Conservation (phyloP, 2,797 vertebrate species). For the Peromyscus aztecus region DNA sequence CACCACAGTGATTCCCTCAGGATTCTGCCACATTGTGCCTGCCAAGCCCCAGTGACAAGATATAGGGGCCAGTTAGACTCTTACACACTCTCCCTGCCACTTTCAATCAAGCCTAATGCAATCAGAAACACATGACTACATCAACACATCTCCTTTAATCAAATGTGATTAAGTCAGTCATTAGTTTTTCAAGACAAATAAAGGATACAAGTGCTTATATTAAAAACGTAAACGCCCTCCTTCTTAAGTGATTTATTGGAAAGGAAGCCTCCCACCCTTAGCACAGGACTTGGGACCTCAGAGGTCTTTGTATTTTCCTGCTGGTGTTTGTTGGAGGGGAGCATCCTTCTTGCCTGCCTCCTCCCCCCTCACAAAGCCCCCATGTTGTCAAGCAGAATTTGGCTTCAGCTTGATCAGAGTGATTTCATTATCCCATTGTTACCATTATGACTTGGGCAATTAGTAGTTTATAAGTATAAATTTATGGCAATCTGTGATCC, state of each 20-base stretch:
- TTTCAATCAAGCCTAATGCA: constrained; percentile 98
- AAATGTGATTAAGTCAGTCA: constrained; percentile 99
- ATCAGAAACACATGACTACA: constrained; percentile 99
- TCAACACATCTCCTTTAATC: constrained; percentile 96
- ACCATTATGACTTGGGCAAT: constrained; percentile 93
- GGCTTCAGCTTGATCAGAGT: constrained; percentile 92
- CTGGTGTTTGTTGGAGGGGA: constrained; percentile 92
- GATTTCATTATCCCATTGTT: constrained; percentile 92
- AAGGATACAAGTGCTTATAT: constrained; percentile 98
- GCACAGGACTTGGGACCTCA: constrained; percentile 90
- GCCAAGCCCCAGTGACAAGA: constrained; percentile 95
- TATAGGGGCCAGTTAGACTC: constrained; percentile 96
- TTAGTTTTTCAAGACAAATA: constrained; percentile 99
- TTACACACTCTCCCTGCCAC: constrained; percentile 99
- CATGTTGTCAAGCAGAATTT: constrained; percentile 92
- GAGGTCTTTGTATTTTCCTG: constrained; percentile 87
- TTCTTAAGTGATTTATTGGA: constrained; percentile 93
- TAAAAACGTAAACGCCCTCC: constrained; percentile 98
- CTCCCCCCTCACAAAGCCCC: constrained; percentile 86
- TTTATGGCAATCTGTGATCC: constrained; percentile 92
- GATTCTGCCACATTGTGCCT: constrained; percentile 91
- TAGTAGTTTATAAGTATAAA: constrained; percentile 93
- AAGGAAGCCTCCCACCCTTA: constrained; percentile 85
- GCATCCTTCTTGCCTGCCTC: constrained; percentile 84
- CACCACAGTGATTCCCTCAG: constrained; percentile 74